phyloP scores from a whole-genome alignment of 2,797 vertebrate species.

The Tenualosa ilisha region DNA sequence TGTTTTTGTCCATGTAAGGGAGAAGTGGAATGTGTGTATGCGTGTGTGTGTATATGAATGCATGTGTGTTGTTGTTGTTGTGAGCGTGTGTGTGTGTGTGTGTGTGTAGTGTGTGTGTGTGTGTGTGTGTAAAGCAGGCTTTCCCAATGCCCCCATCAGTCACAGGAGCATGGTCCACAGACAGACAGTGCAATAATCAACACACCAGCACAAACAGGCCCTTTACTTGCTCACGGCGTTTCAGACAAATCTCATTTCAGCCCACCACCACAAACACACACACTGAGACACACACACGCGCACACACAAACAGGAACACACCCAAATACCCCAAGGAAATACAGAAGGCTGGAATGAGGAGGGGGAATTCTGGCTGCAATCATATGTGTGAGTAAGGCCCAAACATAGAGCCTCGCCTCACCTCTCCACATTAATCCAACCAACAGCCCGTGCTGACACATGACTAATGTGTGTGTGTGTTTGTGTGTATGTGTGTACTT shows the following conservation, averaged over 20 bases:
- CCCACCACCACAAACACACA: slow-evolving; percentile 3
- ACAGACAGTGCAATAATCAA: slow-evolving; percentile 47
- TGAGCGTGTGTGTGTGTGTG: neutral
- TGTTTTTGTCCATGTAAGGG: neutral
- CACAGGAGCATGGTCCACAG: slow-evolving; percentile 45
- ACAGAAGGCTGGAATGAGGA: neutral
- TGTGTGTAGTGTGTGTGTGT: neutral
- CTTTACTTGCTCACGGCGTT: neutral
- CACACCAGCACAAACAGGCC: slow-evolving; percentile 7
- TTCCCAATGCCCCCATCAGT: slow-evolving; percentile 40
- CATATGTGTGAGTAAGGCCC: slow-evolving; percentile 11
- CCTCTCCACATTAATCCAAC: neutral
- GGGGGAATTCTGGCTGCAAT: neutral
- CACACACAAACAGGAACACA: neutral
- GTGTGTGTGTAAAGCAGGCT: neutral
- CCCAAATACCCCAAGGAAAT: slow-evolving; percentile 8
- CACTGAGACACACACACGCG: neutral
- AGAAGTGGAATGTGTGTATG: neutral
- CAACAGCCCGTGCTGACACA: neutral
- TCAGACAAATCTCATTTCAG: slow-evolving; percentile 50
- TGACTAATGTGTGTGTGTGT: neutral
- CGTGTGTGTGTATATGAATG: neutral
- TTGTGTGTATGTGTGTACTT: neutral
- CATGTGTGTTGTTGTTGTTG: neutral
- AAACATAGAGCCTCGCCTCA: neutral